A percentile compares a stretch with the other conserved stretches of the same genome.
phyloP scores from a whole-genome alignment of 2,113 vertebrate species.

The Tonatia bakeri region DNA sequence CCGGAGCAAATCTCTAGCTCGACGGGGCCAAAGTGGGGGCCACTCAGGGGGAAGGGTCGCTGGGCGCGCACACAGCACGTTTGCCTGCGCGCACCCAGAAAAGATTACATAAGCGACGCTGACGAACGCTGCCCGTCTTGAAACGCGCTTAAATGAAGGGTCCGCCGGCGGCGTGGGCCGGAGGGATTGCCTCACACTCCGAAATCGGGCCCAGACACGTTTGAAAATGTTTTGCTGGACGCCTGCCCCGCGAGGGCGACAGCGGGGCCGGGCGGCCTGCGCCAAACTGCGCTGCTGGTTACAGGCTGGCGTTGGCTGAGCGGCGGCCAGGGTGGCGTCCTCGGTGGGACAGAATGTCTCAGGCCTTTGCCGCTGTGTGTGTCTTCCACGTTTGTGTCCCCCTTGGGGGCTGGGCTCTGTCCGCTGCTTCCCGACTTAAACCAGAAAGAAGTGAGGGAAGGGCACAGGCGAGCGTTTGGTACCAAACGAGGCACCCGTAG shows the following conservation, averaged over 20 bases:
- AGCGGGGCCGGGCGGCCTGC: background rate
- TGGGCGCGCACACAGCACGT: background rate
- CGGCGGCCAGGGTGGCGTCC: background rate
- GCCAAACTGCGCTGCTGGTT: background rate
- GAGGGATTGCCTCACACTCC: conserved; percentile 57
- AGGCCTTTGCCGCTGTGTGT: background rate
- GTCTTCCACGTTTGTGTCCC: background rate
- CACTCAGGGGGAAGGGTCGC: background rate
- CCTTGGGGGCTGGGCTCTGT: background rate
- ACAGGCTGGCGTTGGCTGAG: background rate
- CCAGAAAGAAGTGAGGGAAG: background rate
- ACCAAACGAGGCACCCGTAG: accelerated
- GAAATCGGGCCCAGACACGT: conserved; percentile 45
- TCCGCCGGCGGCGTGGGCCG: conserved; percentile 6
- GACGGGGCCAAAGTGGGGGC: background rate
- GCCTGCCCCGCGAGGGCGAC: conserved; percentile 29
- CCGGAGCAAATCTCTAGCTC: background rate
- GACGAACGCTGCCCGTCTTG: background rate
- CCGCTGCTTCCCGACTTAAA: background rate
- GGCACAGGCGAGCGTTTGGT: background rate
- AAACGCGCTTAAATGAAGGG: conserved; percentile 21
- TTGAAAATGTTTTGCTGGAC: conserved; percentile 39
- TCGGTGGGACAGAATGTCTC: background rate
- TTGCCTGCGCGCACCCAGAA: background rate
- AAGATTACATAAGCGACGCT: conserved; percentile 49